A percentile compares a stretch with the other conserved stretches of the same genome.
These are phyloP conservation scores for Desmophyllum pertusum DNA, from an alignment of 92 coral and sea anemone genomes.

Conservation along the genomic window DNA sequence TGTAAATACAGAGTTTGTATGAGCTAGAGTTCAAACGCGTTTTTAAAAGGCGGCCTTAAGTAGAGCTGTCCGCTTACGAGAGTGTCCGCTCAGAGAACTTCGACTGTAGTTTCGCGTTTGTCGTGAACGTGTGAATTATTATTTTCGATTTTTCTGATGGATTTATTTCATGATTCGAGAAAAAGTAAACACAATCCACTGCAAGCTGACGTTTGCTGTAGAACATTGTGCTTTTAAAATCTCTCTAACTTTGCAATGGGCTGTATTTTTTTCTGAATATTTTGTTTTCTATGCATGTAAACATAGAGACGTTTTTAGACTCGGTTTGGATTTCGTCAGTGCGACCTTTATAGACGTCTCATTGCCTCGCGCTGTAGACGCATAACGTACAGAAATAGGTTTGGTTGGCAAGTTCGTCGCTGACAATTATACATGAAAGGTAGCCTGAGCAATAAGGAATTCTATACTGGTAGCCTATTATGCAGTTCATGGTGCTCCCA, in stretches of 20 bases:
- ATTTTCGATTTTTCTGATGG: too few species aligned
- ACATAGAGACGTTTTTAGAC: neutral
- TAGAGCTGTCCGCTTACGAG: too few species aligned
- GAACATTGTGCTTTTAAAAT: too few species aligned
- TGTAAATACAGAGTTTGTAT: too few species aligned
- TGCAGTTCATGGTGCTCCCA: neutral
- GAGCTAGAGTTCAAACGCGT: too few species aligned
- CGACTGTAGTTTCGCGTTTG: too few species aligned
- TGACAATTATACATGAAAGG: neutral
- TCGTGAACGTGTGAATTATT: too few species aligned
- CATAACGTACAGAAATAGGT: neutral
- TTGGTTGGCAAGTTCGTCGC: neutral
- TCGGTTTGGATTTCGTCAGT: neutral
- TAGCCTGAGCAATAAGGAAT: neutral
- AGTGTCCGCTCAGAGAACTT: too few species aligned
- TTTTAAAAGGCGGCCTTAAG: too few species aligned
- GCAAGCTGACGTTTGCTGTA: too few species aligned
- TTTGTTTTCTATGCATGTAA: neutral
- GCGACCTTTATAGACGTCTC: neutral
- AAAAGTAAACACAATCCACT: too few species aligned
- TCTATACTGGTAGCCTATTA: neutral
- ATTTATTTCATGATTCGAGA: too few species aligned
- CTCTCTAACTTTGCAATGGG: neutral
- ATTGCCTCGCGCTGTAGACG: neutral
- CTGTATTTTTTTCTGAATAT: neutral